Conservation (phyloP, 1,140 invertebrate genomes). For the Stenopsyche tienmushanensis region DNA sequence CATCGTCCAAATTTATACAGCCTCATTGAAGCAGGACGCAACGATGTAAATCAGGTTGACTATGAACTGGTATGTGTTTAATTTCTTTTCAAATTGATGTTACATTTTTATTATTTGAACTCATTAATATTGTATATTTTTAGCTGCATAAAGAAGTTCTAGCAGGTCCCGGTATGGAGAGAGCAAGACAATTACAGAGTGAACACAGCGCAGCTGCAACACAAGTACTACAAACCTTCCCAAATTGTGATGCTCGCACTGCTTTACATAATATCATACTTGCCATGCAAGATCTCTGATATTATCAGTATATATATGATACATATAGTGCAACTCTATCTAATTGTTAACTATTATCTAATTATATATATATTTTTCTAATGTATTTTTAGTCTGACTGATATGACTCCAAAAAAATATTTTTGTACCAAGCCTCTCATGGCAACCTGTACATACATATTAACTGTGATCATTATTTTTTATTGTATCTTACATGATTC, state of each 20-base stretch:
- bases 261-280: slow-evolving; percentile 78
- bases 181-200: slow-evolving; percentile 73
- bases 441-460: too few relatives aligned
- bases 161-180: slow-evolving; percentile 68
- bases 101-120: slow-evolving; percentile 1
- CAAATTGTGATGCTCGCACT: slow-evolving; percentile 72
- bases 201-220: slow-evolving; percentile 76
- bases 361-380: too few relatives aligned
- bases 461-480: too few relatives aligned
- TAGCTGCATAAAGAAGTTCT: slow-evolving; percentile 66
- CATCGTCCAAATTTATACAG: slow-evolving; percentile 69
- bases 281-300: slow-evolving; percentile 69
- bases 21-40: slow-evolving; percentile 70
- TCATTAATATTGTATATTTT: slow-evolving; percentile 30
- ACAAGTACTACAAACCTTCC: slow-evolving; percentile 70
- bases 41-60: slow-evolving; percentile 74
- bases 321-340: too few relatives aligned
- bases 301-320: too few relatives aligned
- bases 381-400: too few relatives aligned
- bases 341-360: too few relatives aligned
- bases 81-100: background rate
- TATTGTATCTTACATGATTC: too few relatives aligned
- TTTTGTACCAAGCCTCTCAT: too few relatives aligned
- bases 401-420: too few relatives aligned
- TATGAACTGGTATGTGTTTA: slow-evolving; percentile 59